Conservation (phyloP, 2,888 invertebrate genomes). For the Antheraea yamamai region DNA sequence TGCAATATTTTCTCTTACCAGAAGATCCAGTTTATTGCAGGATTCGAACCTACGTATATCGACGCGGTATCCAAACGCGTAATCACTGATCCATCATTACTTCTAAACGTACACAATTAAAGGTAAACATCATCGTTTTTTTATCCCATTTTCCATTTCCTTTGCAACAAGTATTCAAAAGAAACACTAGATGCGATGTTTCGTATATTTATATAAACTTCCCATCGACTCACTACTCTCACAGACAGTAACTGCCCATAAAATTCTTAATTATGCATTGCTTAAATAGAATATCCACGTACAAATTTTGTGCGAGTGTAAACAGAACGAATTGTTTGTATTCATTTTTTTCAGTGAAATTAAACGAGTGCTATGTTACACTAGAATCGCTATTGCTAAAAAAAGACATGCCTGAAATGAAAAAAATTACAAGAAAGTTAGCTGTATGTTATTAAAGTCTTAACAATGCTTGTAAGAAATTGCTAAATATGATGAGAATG, state of each 20-base stretch:
- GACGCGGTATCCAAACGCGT: too few relatives aligned
- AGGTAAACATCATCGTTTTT: neutral
- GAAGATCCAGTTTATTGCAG: too few relatives aligned
- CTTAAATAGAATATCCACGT: neutral
- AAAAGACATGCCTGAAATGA: neutral
- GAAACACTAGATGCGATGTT: neutral
- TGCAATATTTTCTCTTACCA: too few relatives aligned
- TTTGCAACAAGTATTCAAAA: neutral
- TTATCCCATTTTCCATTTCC: neutral
- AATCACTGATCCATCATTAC: too few relatives aligned
- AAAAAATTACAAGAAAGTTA: neutral
- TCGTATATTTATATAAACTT: constrained; percentile 9
- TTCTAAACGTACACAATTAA: neutral
- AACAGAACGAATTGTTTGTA: neutral
- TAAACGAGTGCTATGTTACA: constrained; percentile 56
- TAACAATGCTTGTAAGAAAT: too few relatives aligned
- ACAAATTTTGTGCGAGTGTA: neutral
- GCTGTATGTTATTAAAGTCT: too few relatives aligned
- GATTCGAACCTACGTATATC: too few relatives aligned
- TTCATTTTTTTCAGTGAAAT: neutral
- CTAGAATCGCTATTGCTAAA: constrained; percentile 40
- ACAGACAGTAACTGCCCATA: constrained; percentile 6
- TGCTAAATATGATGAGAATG: too few relatives aligned
- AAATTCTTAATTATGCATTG: constrained; percentile 7
- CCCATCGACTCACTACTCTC: constrained; percentile 1